Percentiles rank a stretch among this genome's conserved stretches.
These are phyloP conservation scores for Numida meleagris DNA, from an alignment of 2,113 vertebrate species.

Conservation along the genomic window DNA sequence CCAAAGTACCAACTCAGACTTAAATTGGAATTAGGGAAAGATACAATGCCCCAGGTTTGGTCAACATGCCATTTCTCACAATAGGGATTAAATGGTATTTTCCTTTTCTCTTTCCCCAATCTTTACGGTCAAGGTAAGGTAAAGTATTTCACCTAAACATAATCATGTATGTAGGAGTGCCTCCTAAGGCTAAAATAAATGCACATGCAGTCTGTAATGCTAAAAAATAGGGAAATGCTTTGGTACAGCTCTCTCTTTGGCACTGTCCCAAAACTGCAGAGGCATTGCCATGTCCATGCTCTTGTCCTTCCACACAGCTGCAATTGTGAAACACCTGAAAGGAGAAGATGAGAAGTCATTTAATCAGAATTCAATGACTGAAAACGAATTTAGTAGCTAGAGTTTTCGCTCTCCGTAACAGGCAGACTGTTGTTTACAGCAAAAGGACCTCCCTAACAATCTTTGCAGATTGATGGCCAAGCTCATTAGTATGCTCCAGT, in stretches of 20 bases:
- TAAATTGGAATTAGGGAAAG: background rate
- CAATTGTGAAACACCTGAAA: constrained; percentile 88
- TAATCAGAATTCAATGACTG: background rate
- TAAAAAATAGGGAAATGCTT: constrained; percentile 85
- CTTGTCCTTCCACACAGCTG: constrained; percentile 80
- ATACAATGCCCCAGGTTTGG: background rate
- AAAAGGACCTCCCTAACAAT: background rate
- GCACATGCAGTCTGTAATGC: constrained; percentile 79
- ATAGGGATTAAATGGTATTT: background rate
- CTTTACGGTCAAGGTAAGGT: background rate
- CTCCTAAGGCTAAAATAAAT: constrained; percentile 82
- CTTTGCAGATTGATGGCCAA: background rate
- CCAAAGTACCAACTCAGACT: background rate
- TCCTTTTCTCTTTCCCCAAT: background rate
- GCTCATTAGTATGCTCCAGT: background rate
- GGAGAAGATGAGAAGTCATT: background rate
- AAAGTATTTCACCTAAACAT: constrained; percentile 83
- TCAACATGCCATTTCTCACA: background rate
- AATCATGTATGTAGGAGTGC: constrained; percentile 85
- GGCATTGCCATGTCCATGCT: constrained; percentile 71
- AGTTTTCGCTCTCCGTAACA: background rate
- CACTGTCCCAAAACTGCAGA: constrained; percentile 85
- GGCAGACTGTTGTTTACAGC: background rate
- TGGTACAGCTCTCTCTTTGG: constrained; percentile 80
- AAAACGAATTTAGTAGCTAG: background rate